These are phyloP conservation scores for Cepphus grylle DNA, from an alignment of 2,113 vertebrate genomes.

Conservation along the genomic window DNA sequence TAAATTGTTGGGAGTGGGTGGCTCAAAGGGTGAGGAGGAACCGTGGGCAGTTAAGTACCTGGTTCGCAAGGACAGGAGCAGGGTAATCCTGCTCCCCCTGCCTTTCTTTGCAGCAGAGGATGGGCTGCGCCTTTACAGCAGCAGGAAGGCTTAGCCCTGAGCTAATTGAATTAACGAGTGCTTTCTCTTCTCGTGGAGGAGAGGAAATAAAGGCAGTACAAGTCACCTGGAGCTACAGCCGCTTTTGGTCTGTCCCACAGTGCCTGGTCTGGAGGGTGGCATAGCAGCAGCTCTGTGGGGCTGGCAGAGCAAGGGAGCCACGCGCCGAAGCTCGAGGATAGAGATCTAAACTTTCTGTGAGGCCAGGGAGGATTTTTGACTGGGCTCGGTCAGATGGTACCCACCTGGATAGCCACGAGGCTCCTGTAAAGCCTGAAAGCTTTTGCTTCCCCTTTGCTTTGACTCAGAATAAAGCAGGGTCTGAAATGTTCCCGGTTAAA, in stretches of 20 bases:
- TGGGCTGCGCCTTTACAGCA: rapidly evolving
- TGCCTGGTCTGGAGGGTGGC: not conserved
- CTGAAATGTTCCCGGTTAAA: not conserved
- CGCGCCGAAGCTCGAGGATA: not conserved
- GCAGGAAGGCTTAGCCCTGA: not conserved
- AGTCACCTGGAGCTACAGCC: not conserved
- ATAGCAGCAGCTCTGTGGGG: not conserved
- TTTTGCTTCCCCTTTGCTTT: not conserved
- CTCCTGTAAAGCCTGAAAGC: rapidly evolving
- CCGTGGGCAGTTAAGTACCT: rapidly evolving
- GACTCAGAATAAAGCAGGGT: not conserved
- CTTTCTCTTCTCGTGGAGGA: not conserved
- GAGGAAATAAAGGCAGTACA: not conserved
- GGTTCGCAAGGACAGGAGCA: not conserved
- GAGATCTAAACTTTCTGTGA: not conserved
- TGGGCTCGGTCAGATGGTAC: not conserved
- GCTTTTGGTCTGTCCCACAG: not conserved
- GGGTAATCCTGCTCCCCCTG: not conserved
- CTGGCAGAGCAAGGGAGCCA: not conserved
- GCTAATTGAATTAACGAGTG: rapidly evolving
- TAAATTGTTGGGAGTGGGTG: not conserved
- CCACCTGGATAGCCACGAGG: not conserved
- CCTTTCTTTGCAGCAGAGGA: not conserved
- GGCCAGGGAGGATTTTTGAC: not conserved
- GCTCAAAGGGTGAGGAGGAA: not conserved